A percentile compares a stretch with the other conserved stretches of the same genome.
Evolutionary conservation across 2,797 vertebrate species (phyloP).

Genomic region (Cuculus canorus): DNA sequence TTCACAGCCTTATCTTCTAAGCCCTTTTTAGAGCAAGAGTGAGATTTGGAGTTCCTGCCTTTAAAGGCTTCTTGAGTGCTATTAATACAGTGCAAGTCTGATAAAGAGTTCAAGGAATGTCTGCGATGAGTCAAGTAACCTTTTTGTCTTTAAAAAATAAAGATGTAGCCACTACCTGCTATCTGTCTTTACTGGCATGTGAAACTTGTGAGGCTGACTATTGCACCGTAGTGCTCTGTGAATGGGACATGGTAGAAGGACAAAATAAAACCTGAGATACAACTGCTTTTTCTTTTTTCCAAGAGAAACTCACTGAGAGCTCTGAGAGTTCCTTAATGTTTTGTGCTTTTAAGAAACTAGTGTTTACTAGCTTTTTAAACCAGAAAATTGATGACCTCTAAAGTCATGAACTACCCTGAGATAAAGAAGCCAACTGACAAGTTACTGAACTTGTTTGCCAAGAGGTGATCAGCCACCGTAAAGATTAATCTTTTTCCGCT

Average conservation of each 20-base stretch:
- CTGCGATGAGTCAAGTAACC: constrained; percentile 67
- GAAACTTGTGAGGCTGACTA: constrained; percentile 23
- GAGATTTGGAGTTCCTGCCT: constrained; percentile 65
- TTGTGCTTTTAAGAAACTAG: constrained; percentile 18
- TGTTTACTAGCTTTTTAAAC: background rate
- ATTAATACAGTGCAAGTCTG: constrained; percentile 39
- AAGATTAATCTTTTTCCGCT: constrained; percentile 29
- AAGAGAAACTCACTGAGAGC: background rate
- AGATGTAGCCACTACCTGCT: constrained; percentile 56
- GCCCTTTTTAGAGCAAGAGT: constrained; percentile 54
- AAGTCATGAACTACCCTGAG: background rate
- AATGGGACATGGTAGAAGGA: constrained; percentile 27
- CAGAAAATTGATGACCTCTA: background rate
- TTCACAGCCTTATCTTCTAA: constrained; percentile 51
- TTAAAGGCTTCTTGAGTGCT: constrained; percentile 60
- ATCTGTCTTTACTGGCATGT: constrained; percentile 62
- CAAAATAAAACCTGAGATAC: constrained; percentile 9
- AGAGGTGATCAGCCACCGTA: background rate
- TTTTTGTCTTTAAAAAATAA: constrained; percentile 67
- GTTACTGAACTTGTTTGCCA: constrained; percentile 17
- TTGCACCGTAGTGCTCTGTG: background rate
- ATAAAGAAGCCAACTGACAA: background rate
- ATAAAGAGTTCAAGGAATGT: constrained; percentile 63
- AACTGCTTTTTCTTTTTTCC: background rate
- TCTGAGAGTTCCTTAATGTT: background rate